phyloP scores from a whole-genome alignment of 2,888 invertebrate genomes.

The Sarcophaga carnaria region DNA sequence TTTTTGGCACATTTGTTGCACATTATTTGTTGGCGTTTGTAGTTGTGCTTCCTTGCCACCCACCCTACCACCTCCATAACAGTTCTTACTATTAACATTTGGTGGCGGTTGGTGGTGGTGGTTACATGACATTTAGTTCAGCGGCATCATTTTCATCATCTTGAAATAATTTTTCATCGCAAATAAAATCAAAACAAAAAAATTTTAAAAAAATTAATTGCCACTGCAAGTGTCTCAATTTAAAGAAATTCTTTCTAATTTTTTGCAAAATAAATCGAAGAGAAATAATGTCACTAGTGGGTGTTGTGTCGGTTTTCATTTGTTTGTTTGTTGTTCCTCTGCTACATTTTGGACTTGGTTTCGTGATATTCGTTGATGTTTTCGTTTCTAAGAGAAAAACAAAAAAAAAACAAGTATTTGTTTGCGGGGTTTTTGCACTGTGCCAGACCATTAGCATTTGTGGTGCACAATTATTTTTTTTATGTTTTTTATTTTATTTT shows the following conservation, averaged over 20 bases:
- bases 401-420: neutral
- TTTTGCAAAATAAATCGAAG: constrained; percentile 16
- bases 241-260: constrained; percentile 43
- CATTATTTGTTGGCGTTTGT: constrained; percentile 29
- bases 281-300: constrained; percentile 68
- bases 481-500: neutral
- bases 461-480: neutral
- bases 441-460: neutral
- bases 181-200: no score
- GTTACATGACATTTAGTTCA: constrained; percentile 30
- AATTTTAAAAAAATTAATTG: constrained; percentile 60
- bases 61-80: neutral
- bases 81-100: neutral
- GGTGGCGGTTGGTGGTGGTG: constrained; percentile 14
- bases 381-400: neutral
- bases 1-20: constrained; percentile 59
- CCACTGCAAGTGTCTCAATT: constrained; percentile 68
- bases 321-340: constrained; percentile 10
- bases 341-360: constrained; percentile 53
- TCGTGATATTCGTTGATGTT: neutral
- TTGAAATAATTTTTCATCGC: constrained; percentile 49
- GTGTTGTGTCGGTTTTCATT: constrained; percentile 59
- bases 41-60: neutral
- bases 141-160: constrained; percentile 45
- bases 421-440: neutral